phyloP scores from a whole-genome alignment of 2,113 vertebrate genomes.

The Neolamprologus ventralis region DNA sequence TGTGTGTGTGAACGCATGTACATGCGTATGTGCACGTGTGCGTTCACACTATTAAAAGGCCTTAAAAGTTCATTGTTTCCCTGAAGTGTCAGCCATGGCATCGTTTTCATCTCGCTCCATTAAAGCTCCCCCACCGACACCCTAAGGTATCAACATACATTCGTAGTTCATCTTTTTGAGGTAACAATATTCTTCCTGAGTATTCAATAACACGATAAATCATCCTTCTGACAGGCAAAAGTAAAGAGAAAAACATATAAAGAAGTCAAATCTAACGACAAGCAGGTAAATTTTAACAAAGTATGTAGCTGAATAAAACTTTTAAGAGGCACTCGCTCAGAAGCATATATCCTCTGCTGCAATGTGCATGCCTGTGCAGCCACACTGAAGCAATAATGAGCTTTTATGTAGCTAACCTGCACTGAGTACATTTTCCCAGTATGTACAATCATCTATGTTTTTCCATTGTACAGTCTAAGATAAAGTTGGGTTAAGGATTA shows the following conservation, averaged over 20 bases:
- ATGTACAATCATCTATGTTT: not conserved
- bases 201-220: constrained; percentile 78
- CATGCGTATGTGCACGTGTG: not conserved
- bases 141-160: constrained; percentile 65
- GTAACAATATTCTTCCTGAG: constrained; percentile 90
- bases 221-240: constrained; percentile 59
- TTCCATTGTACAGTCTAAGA: not conserved
- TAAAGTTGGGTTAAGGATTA: not conserved
- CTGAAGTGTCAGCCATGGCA: constrained; percentile 51
- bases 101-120: constrained; percentile 20
- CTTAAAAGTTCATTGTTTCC: constrained; percentile 42
- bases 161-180: constrained; percentile 74
- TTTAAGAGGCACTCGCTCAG: not conserved
- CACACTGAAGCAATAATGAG: not conserved
- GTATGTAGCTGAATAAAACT: not conserved
- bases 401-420: not conserved
- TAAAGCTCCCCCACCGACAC: constrained; percentile 54
- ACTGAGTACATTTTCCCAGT: not conserved
- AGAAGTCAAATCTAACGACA: constrained; percentile 5
- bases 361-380: not conserved
- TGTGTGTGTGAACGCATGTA: not conserved
- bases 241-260: constrained; percentile 51
- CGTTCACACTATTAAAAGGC: constrained; percentile 23
- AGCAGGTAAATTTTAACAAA: constrained; percentile 23
- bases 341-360: not conserved